A percentile compares a stretch with the other conserved stretches of the same genome.
These are phyloP conservation scores for Neoniphon sammara DNA, from an alignment of 2,797 vertebrate species.

Conservation along the genomic window DNA sequence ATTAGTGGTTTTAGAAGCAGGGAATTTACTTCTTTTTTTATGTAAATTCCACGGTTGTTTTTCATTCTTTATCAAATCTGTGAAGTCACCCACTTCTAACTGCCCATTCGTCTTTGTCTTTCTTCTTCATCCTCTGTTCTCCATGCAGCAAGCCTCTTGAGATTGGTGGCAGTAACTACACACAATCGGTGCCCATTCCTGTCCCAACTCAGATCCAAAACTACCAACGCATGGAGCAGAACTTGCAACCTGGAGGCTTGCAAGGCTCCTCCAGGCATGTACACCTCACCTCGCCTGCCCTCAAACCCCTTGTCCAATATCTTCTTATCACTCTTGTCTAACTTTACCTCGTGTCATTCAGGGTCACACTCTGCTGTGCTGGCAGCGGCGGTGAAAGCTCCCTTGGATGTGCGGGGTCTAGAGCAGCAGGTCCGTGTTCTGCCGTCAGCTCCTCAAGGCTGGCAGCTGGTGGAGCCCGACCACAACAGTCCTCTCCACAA, in stretches of 20 bases:
- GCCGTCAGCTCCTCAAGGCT: slow-evolving; percentile 74
- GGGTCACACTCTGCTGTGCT: slow-evolving; percentile 80
- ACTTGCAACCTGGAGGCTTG: slow-evolving; percentile 84
- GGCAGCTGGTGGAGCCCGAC: slow-evolving; percentile 84
- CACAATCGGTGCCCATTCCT: slow-evolving; percentile 90
- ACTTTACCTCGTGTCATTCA: slow-evolving; percentile 60
- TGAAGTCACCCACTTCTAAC: neutral
- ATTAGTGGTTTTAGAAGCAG: neutral
- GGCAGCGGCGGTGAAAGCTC: slow-evolving; percentile 82
- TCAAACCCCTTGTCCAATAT: neutral
- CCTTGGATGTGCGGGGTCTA: slow-evolving; percentile 75
- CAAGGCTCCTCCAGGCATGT: slow-evolving; percentile 84
- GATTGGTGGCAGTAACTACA: slow-evolving; percentile 79
- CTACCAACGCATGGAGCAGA: slow-evolving; percentile 93
- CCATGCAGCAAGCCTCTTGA: slow-evolving; percentile 78
- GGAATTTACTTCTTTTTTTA: neutral
- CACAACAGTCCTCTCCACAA: slow-evolving; percentile 85
- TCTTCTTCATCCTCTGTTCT: slow-evolving; percentile 21
- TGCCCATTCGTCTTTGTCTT: slow-evolving; percentile 1
- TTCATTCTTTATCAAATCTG: neutral
- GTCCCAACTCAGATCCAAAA: slow-evolving; percentile 96
- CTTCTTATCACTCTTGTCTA: slow-evolving; percentile 3
- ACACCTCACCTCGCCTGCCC: neutral
- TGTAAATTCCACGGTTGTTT: neutral
- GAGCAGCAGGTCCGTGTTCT: slow-evolving; percentile 73